These are phyloP conservation scores for Tenthredo notha DNA, from an alignment of 2,888 invertebrate species.

Conservation along the genomic window DNA sequence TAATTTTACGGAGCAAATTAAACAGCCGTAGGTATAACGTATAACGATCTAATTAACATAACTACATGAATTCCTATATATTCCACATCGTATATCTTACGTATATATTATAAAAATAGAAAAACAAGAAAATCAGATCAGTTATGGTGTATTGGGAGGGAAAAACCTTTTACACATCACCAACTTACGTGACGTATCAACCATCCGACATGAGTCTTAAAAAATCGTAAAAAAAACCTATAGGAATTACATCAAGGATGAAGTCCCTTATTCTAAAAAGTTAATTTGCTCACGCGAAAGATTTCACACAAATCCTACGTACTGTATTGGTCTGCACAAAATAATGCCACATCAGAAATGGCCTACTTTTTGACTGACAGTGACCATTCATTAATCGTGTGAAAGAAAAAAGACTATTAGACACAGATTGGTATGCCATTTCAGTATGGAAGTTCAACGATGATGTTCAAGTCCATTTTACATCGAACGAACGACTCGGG, in stretches of 20 bases:
- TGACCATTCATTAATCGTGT: neutral
- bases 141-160: neutral
- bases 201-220: neutral
- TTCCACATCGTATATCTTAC: neutral
- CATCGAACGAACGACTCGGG: neutral
- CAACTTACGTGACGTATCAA: neutral
- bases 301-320: neutral
- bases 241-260: constrained; percentile 3
- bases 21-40: neutral
- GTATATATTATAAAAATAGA: neutral
- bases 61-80: neutral
- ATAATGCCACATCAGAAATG: neutral
- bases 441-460: too few relatives aligned
- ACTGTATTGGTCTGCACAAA: neutral
- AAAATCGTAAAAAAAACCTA: neutral
- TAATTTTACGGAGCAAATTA: neutral
- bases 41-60: neutral
- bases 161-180: neutral
- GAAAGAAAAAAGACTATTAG: neutral
- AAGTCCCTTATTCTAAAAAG: neutral
- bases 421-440: neutral
- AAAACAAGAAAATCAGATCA: neutral
- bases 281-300: neutral
- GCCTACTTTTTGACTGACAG: neutral
- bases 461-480: neutral